A percentile compares a stretch with the other conserved stretches of the same genome.
Evolutionary conservation across 2,888 invertebrate genomes (phyloP).

Genomic region (Liopterus haemorrhoidalis): DNA sequence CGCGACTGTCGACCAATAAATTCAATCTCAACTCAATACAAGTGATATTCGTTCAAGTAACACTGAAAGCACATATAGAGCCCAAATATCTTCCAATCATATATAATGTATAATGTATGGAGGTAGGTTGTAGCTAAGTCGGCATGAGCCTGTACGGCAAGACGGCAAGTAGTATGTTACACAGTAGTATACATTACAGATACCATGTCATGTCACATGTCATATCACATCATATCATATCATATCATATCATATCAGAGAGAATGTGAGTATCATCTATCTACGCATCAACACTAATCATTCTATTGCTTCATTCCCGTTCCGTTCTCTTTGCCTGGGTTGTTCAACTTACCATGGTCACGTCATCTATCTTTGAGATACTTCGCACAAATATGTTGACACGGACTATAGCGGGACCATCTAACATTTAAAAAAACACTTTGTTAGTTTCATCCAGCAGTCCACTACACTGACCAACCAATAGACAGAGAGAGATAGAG

Average conservation of each 20-base stretch:
- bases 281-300: conserved; percentile 24
- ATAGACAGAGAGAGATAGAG: too few relatives aligned
- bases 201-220: too few relatives aligned
- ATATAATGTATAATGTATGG: too few relatives aligned
- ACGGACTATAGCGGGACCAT: conserved; percentile 92
- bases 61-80: conserved; percentile 23
- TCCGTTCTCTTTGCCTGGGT: conserved; percentile 34
- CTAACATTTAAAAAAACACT: conserved; percentile 51
- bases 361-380: conserved; percentile 99
- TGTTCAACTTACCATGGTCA: conserved; percentile 96
- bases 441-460: conserved; percentile 21
- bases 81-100: conserved; percentile 16
- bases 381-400: conserved; percentile 98
- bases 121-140: too few relatives aligned
- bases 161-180: too few relatives aligned
- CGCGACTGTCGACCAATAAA: conserved; percentile 11
- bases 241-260: conserved; percentile 18
- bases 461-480: conserved; percentile 23
- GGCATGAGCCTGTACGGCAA: too few relatives aligned
- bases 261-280: conserved; percentile 24
- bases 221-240: too few relatives aligned
- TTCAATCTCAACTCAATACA: conserved; percentile 11
- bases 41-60: conserved; percentile 13
- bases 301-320: conserved; percentile 24
- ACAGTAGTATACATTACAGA: too few relatives aligned